Evolutionary conservation across 37 sponge, comb jelly and placozoan genomes (phyloP).

Genomic region (Diacarnus erythraeanus): DNA sequence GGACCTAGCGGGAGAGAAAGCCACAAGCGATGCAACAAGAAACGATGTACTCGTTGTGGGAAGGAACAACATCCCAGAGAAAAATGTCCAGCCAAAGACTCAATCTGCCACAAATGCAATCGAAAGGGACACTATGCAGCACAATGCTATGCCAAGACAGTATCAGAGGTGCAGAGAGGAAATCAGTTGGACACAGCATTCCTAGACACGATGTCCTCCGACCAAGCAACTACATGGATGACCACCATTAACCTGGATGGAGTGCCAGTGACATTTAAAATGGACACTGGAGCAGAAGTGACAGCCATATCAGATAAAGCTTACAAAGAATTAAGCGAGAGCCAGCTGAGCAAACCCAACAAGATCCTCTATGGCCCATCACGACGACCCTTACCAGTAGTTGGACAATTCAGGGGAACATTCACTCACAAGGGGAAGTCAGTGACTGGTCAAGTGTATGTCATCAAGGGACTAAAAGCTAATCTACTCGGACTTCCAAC

Average conservation of each 20-base stretch:
- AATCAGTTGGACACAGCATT: neutral
- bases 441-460: neutral
- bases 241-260: neutral
- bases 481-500: constrained; percentile 4
- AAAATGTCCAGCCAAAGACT: neutral
- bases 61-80: neutral
- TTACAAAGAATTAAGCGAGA: too few relatives aligned
- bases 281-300: neutral
- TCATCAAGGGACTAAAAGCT: neutral
- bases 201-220: neutral
- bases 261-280: too few relatives aligned
- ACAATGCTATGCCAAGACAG: neutral
- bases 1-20: neutral
- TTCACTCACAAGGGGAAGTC: neutral
- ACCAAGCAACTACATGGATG: neutral
- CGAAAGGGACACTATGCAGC: neutral
- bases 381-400: neutral
- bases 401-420: neutral
- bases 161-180: neutral
- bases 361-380: neutral
- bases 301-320: neutral
- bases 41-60: neutral
- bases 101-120: neutral
- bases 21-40: neutral
- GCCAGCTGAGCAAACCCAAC: neutral